These are phyloP conservation scores for Brassicogethes aeneus DNA, from an alignment of 2,888 invertebrate genomes.

Conservation along the genomic window DNA sequence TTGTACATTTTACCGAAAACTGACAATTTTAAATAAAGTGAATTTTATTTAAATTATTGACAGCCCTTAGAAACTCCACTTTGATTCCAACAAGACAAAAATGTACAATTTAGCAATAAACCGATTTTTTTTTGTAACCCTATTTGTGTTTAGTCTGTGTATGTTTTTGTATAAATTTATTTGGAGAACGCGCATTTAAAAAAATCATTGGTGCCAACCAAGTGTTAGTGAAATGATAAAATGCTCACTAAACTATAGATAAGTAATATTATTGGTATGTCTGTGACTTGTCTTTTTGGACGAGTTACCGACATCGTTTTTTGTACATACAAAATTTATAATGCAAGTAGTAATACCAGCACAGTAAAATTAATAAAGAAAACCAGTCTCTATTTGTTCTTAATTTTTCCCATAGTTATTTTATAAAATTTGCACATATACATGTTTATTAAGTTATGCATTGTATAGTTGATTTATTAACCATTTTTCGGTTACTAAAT, in stretches of 20 bases:
- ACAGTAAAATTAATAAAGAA: conserved; percentile 3
- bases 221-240: conserved; percentile 29
- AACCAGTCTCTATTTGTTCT: conserved; percentile 9
- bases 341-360: conserved; percentile 19
- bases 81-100: background rate
- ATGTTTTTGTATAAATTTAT: background rate
- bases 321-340: conserved; percentile 24
- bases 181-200: conserved; percentile 14
- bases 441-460: too few species aligned
- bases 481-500: too few species aligned
- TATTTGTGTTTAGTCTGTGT: too few species aligned
- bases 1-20: too few species aligned
- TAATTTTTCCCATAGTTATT: conserved; percentile 1
- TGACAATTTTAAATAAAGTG: too few species aligned
- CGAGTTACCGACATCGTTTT: conserved; percentile 5
- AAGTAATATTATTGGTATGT: conserved; percentile 26
- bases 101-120: conserved; percentile 2
- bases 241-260: conserved; percentile 36
- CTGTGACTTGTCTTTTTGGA: conserved; percentile 9
- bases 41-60: too few species aligned
- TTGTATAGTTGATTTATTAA: too few species aligned
- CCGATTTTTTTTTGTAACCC: too few species aligned
- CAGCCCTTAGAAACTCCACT: too few species aligned
- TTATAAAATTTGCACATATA: background rate
- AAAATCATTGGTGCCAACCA: conserved; percentile 32